Base-by-base conservation (phyloP, 2,888 invertebrate species). In the Hemistola chrysoprasaria region DNA sequence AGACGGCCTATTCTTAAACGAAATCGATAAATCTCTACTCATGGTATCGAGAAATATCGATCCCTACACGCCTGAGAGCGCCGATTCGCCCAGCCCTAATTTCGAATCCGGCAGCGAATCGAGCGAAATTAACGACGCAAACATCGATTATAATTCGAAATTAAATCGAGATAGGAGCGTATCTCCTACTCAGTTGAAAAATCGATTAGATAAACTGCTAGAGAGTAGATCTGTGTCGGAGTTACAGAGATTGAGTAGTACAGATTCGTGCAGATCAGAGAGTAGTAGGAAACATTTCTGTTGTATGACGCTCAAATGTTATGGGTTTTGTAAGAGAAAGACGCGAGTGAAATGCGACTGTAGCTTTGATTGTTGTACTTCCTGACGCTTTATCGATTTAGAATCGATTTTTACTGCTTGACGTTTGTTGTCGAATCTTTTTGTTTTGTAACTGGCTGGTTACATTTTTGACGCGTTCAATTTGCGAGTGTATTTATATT, bases 61-160 rank as follows among this genome's bases (percentile, higher is more conserved):
- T 58, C 95, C 95, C 0, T 95, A 95, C 60, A 95, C 95, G 0
- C 95, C 95, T n/a, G 95, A 95, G 63, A 95, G 94, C 71, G 90
- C 92, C 50, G 95, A 95, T 62, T 94, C 95, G 10, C 94, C 92
- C 59, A 93, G 94, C 27, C 95, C 95, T 0, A 89, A 90, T 46
- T 87, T 90, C 0, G 92, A 87, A 23, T 83, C 71, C 0, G 71
- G 66, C 0, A 78, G 79, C 0, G 78, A 87, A 48, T 64, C 80
- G 3, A 59, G 65, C 25, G 79, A 85, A 33, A 52, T 82, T 31
- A 72, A 22, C 25, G 45, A 58, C 20, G 30, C 27, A 0, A 34
- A 59, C 41, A 60, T 69, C 33, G 75, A 76, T 40, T 55, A 67
- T 22, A 69, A 61, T 59, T 40, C 67, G 16, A 69, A 60, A 41